phyloP scores from a whole-genome alignment of 2,888 invertebrate genomes.

The Drosophila putrida region DNA sequence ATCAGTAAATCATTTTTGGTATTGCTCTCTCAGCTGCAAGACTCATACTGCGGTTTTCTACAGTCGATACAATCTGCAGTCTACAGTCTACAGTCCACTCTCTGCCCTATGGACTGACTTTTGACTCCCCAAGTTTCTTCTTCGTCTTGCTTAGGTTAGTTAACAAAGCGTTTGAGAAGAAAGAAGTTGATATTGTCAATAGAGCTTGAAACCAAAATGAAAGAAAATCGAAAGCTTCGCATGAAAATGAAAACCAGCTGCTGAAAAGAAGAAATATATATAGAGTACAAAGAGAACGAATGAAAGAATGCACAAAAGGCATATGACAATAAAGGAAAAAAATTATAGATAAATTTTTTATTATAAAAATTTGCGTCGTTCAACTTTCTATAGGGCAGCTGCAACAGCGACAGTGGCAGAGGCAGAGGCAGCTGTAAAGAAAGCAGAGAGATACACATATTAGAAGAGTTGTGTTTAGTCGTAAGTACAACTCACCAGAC shows the following conservation, averaged over 20 bases:
- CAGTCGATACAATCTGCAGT: conserved; percentile 1
- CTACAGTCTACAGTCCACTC: conserved; percentile 1
- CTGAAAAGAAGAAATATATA: conserved; percentile 11
- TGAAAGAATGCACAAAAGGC: conserved; percentile 23
- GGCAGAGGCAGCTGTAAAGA: conserved; percentile 9
- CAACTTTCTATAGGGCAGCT: conserved; percentile 43
- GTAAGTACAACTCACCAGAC: conserved; percentile 15
- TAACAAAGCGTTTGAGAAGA: conserved; percentile 26
- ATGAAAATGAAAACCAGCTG: conserved; percentile 60
- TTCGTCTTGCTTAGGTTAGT: conserved; percentile 2
- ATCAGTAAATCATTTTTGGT: conserved; percentile 18
- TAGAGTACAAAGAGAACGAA: conserved; percentile 26
- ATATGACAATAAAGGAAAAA: conserved; percentile 25
- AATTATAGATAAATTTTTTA: conserved; percentile 34
- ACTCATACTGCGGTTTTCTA: conserved; percentile 22
- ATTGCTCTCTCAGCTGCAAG: not conserved
- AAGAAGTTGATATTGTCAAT: conserved; percentile 52
- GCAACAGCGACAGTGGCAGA: conserved; percentile 1
- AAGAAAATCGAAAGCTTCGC: conserved; percentile 63
- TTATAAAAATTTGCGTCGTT: conserved; percentile 57
- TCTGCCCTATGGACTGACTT: not conserved
- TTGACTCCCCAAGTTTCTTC: conserved; percentile 2
- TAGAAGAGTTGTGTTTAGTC: conserved; percentile 30
- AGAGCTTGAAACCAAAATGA: conserved; percentile 11
- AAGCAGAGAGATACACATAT: conserved; percentile 20